Conservation (phyloP, 2,888 invertebrate genomes). For the Aelia acuminata region DNA sequence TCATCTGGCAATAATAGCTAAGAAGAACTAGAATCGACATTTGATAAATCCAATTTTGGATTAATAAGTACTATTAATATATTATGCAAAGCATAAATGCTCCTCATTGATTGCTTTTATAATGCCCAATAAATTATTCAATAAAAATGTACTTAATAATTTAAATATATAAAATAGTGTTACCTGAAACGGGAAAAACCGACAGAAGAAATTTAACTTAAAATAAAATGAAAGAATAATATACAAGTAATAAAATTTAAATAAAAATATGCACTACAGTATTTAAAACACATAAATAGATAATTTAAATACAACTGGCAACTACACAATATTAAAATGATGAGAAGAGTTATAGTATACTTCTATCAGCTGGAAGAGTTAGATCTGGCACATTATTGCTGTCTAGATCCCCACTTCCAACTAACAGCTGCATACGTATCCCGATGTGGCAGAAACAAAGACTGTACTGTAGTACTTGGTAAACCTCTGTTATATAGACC, state of each 20-base stretch:
- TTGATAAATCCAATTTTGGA: neutral
- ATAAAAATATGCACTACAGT: conserved; percentile 27
- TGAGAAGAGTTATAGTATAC: conserved; percentile 53
- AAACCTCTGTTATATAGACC: conserved; percentile 63
- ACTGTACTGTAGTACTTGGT: conserved; percentile 56
- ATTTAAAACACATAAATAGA: neutral
- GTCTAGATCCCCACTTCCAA: conserved; percentile 80
- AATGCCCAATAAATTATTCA: neutral
- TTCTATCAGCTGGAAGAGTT: conserved; percentile 80
- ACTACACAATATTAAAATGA: neutral
- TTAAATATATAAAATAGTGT: conserved; percentile 43
- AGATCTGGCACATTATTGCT: conserved; percentile 77
- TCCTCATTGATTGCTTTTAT: neutral
- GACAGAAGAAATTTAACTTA: conserved; percentile 45
- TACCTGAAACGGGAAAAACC: conserved; percentile 53
- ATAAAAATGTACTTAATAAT: neutral
- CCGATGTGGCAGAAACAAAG: conserved; percentile 46
- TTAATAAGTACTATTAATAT: neutral
- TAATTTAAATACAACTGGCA: conserved; percentile 46
- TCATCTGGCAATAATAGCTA: conserved; percentile 1
- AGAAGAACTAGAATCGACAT: neutral
- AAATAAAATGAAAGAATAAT: conserved; percentile 16
- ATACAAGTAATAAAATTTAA: conserved; percentile 9
- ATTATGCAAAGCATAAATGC: neutral
- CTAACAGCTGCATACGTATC: conserved; percentile 69